Evolutionary conservation across 2,888 invertebrate genomes (phyloP), one percentile per base, ranked within the genome.

Genomic region (Zygogramma bicolorata): DNA sequence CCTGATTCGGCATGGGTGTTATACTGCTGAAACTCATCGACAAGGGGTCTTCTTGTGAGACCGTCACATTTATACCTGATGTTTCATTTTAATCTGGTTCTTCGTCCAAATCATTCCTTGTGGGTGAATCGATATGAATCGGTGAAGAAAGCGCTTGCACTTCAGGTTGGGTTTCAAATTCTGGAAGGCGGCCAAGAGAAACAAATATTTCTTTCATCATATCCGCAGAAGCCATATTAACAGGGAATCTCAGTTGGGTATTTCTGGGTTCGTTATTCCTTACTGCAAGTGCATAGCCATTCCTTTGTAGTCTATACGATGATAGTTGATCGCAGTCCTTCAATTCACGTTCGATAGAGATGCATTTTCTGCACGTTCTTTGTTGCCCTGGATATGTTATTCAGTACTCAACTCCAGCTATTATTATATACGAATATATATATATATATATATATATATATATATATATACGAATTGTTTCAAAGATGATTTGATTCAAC

Each of bases 191-290:
- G n/a, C 57, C 20, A 3, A 57, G 18, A 57, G 57, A 10, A n/a
- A 57, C 57, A 57, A 57, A 57, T 4, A 20, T 57, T 57, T 57
- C 57, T 57, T 15, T 22, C 22, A 57, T 20, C 10, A 20, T 20
- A n/a, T 57, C 57, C 15, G 2, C 20, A 22, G 57, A 20, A 3
- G 57, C 15, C 57, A 57, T 18, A 57, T 57, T 57, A 5, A 57
- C 57, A 57, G 57, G 57, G n/a, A n/a, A n/a, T n/a, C n/a, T n/a
- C n/a, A n/a, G n/a, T n/a, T n/a, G n/a, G n/a, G n/a, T n/a, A 20
- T 22, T 57, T 20, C 57, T 57, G 3, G 57, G 57, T 57, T 57
- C 57, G 57, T 57, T 31, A 31, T 31, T 57, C 22, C 57, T 57
- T 22, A 57, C 57, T 57, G 57, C 20, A 2, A 22, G 3, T 5